phyloP scores from a whole-genome alignment of 2,797 vertebrate genomes.

The Lepilemur ruficaudatus region DNA sequence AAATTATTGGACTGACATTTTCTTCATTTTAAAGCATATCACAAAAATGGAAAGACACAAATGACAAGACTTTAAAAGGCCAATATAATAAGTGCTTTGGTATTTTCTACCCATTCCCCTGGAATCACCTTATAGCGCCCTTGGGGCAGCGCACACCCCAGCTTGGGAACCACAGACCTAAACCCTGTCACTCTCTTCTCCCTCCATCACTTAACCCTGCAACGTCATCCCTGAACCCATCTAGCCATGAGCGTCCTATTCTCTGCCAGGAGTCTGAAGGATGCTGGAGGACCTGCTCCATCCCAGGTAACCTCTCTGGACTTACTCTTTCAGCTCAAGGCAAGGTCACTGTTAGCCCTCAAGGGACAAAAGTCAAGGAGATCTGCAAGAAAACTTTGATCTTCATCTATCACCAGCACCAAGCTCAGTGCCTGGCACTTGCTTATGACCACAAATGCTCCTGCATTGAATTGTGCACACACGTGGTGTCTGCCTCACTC shows the following conservation, averaged over 20 bases:
- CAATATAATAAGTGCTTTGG: not conserved
- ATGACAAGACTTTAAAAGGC: not conserved
- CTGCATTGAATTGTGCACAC: not conserved
- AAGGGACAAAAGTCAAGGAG: not conserved
- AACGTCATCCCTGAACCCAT: not conserved
- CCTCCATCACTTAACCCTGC: not conserved
- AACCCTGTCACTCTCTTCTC: not conserved
- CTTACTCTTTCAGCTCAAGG: not conserved
- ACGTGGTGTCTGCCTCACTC: accelerated
- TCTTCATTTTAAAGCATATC: constrained; percentile 6
- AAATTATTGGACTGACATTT: not conserved
- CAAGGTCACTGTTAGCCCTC: not conserved
- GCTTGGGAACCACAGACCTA: not conserved
- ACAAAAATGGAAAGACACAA: not conserved
- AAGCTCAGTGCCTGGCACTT: not conserved
- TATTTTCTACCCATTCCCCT: not conserved
- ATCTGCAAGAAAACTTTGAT: not conserved
- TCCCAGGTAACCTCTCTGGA: not conserved
- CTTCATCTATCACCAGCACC: not conserved
- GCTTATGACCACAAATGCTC: not conserved
- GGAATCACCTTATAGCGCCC: not conserved
- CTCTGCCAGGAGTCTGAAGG: not conserved
- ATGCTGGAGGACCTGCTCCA: too few relatives aligned
- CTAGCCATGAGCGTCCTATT: not conserved
- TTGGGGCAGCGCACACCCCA: not conserved